Evolutionary conservation across 2,113 vertebrate species (phyloP).

Genomic region (Myiozetetes cayanensis): DNA sequence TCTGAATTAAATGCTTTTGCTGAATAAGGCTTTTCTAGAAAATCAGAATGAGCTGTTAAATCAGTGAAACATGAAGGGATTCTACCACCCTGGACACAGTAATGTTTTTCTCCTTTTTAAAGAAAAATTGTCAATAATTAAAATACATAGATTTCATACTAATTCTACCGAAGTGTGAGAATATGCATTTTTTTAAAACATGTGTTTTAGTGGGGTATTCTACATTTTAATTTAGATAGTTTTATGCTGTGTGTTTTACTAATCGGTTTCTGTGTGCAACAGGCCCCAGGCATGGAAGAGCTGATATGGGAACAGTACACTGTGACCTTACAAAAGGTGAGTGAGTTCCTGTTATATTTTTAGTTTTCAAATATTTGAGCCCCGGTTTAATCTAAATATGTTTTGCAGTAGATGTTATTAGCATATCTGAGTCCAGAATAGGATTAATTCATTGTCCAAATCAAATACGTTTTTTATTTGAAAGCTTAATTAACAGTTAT

Average conservation of each 20-base stretch:
- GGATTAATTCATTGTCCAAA: neutral
- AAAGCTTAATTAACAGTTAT: neutral
- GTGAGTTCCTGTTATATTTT: slow-evolving; percentile 61
- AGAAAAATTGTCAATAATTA: neutral
- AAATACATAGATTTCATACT: neutral
- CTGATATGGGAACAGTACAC: slow-evolving; percentile 94
- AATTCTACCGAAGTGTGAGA: neutral
- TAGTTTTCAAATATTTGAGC: slow-evolving; percentile 12
- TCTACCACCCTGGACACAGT: neutral
- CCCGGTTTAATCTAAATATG: neutral
- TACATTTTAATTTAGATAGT: neutral
- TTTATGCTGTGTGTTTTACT: neutral
- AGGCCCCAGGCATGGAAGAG: slow-evolving; percentile 88
- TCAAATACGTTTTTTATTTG: neutral
- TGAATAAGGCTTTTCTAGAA: neutral
- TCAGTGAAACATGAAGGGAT: neutral
- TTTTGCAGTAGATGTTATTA: neutral
- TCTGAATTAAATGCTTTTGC: neutral
- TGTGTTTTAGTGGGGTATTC: neutral
- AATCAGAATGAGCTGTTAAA: neutral
- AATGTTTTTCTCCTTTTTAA: neutral
- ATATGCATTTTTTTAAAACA: neutral
- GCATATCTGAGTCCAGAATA: neutral
- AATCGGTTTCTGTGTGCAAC: slow-evolving; percentile 51
- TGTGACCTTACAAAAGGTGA: slow-evolving; percentile 92